phyloP scores from a whole-genome alignment of 2,113 vertebrate species.

The Zeus faber region DNA sequence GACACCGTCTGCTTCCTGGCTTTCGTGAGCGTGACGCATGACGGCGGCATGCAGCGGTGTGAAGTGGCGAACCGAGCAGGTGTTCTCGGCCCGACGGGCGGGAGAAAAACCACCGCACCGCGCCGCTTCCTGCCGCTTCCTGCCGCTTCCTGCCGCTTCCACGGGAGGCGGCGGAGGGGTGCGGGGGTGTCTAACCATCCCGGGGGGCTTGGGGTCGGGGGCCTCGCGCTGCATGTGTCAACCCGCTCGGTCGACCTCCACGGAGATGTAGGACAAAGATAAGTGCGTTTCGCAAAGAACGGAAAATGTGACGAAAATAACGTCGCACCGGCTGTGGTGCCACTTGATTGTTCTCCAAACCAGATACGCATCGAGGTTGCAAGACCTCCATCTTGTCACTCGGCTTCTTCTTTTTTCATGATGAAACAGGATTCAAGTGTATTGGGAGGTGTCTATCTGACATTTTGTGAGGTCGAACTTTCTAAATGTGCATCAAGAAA shows the following conservation, averaged over 20 bases:
- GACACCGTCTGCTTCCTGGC: too few relatives aligned
- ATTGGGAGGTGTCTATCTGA: too few relatives aligned
- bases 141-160: too few relatives aligned
- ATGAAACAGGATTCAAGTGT: too few relatives aligned
- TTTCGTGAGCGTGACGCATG: slow-evolving; percentile 5
- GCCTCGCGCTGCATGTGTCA: slow-evolving; percentile 18
- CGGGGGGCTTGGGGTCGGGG: slow-evolving; percentile 43
- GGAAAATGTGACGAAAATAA: slow-evolving; percentile 41
- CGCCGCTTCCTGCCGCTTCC: slow-evolving; percentile 70
- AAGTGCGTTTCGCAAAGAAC: slow-evolving; percentile 28
- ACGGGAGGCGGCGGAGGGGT: slow-evolving; percentile 18
- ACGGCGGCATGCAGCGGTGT: too few relatives aligned
- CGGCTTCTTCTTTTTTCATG: too few relatives aligned
- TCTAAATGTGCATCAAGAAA: too few relatives aligned
- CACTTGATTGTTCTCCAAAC: background rate
- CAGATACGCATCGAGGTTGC: too few relatives aligned
- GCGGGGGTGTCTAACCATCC: slow-evolving; percentile 16
- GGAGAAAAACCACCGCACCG: slow-evolving; percentile 69
- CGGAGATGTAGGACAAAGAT: slow-evolving; percentile 67
- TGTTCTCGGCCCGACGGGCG: too few relatives aligned
- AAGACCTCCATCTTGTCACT: too few relatives aligned
- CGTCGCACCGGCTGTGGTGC: background rate
- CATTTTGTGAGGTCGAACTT: too few relatives aligned
- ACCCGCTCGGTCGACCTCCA: slow-evolving; percentile 24
- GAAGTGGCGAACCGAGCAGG: too few relatives aligned